phyloP scores from a whole-genome alignment of 1,140 invertebrate species.

The silkworm (Bombyx mori) region ASM3026992v2 NC_085112.1:4374501-4375000 shows the following conservation, averaged over 20 bases:
- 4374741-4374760: slow-evolving; percentile 3
- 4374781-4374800: slow-evolving; percentile 6
- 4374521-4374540: not conserved
- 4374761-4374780: slow-evolving; percentile 10
- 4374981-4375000: too few relatives aligned
- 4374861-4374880: not conserved
- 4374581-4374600: slow-evolving; percentile 1
- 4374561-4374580: slow-evolving; percentile 1
- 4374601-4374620: slow-evolving; percentile 5
- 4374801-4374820: not conserved
- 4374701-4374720: slow-evolving; percentile 10
- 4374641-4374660: slow-evolving; percentile 10
- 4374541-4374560: not conserved
- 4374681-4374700: slow-evolving; percentile 6
- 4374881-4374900: too few relatives aligned
- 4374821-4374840: slow-evolving; percentile 2
- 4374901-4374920: too few relatives aligned
- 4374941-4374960: too few relatives aligned
- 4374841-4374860: not conserved
- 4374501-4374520: too few relatives aligned
- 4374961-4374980: too few relatives aligned
- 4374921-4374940: too few relatives aligned
- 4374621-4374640: slow-evolving; percentile 6
- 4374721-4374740: slow-evolving; percentile 9
- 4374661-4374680: slow-evolving; percentile 5